Evolutionary conservation across 2,113 vertebrate species (phyloP).

Genomic region (Triplophysa siluroides): DNA sequence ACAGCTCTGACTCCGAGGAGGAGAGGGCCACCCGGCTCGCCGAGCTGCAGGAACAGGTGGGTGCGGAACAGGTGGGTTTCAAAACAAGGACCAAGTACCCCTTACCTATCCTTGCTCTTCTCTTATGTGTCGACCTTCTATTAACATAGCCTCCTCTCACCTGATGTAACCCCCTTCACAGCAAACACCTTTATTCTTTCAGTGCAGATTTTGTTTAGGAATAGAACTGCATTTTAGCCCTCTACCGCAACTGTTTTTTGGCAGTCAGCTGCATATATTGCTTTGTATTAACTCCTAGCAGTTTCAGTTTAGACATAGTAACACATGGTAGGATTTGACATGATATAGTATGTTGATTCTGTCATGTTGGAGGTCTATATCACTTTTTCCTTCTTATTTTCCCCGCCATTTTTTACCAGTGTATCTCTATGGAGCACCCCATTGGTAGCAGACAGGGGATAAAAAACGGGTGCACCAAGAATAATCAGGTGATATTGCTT

Average conservation of each 20-base stretch:
- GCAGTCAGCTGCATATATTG: conserved; percentile 9
- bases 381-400: conserved; percentile 51
- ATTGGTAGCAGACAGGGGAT: conserved; percentile 59
- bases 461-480: conserved; percentile 60
- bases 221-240: conserved; percentile 39
- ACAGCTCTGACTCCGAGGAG: conserved; percentile 83
- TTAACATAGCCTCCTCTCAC: background rate
- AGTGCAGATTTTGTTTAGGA: background rate
- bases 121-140: background rate
- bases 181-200: conserved; percentile 15
- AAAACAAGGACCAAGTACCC: conserved; percentile 40
- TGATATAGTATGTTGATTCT: conserved; percentile 15
- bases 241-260: conserved; percentile 45
- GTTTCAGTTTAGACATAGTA: conserved; percentile 14
- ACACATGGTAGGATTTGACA: background rate
- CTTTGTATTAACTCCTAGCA: conserved; percentile 39
- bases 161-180: conserved; percentile 5
- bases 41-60: conserved; percentile 90
- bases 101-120: conserved; percentile 9
- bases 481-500: conserved; percentile 60
- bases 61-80: conserved; percentile 69
- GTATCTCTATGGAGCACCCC: conserved; percentile 59
- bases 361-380: conserved; percentile 23
- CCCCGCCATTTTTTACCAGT: conserved; percentile 59
- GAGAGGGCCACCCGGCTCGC: conserved; percentile 81